Percentiles rank a stretch among this genome's conserved stretches.
These are phyloP conservation scores for Tipula unca DNA, from an alignment of 2,888 invertebrate species.

Conservation along the genomic window DNA sequence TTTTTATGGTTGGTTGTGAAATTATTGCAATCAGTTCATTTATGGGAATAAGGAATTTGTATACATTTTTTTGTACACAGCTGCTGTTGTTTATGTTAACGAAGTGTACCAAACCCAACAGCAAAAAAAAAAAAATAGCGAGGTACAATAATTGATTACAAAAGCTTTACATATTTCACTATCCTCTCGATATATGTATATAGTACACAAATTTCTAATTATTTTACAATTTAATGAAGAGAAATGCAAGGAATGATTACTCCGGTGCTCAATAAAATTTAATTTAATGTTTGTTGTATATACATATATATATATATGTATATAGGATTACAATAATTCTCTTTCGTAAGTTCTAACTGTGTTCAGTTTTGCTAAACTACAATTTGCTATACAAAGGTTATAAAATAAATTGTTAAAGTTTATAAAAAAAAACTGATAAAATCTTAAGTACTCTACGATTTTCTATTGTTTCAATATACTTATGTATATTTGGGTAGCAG, in stretches of 20 bases:
- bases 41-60: background rate
- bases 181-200: background rate
- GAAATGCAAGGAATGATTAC: background rate
- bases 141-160: conserved; percentile 14
- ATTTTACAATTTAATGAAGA: conserved; percentile 8
- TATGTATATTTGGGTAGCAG: background rate
- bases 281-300: background rate
- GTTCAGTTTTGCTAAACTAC: background rate
- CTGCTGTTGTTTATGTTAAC: background rate
- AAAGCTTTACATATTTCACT: background rate
- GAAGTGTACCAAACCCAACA: conserved; percentile 14
- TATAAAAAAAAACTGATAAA: background rate
- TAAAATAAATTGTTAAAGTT: background rate
- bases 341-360: background rate
- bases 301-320: background rate
- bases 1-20: background rate
- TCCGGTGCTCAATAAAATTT: background rate
- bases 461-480: background rate
- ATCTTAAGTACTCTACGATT: background rate
- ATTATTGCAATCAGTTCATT: background rate
- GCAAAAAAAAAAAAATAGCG: background rate
- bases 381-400: conserved; percentile 14
- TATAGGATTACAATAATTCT: background rate
- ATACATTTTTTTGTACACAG: background rate
- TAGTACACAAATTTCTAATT: background rate